Base-by-base conservation (phyloP, 2,113 vertebrate genomes). In the Heteronetta atricapilla region DNA sequence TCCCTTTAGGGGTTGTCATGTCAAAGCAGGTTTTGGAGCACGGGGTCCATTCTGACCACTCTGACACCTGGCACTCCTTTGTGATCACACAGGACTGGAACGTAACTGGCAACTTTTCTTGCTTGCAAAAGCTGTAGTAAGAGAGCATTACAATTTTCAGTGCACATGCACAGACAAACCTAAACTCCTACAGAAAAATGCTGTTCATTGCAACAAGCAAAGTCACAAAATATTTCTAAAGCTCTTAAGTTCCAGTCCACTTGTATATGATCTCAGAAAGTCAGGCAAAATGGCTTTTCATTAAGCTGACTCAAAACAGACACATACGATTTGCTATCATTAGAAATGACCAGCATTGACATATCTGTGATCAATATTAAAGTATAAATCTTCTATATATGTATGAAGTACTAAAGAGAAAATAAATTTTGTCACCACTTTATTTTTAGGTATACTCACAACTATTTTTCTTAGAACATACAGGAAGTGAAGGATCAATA, bases 21-120 rank as follows among this genome's bases (percentile, higher is more conserved):
- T 99, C 98, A 8, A 94, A 77, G 91, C 99, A 99, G 7, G 97
- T 97, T 96, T 99, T 99, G 62, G 99, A 98, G 96, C 99, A 99
- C 10, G 98, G 93, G 13, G 98, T 97, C 99, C 99, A 99, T 38
- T 98, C 97, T 1, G 97, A 94, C 99, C 99, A 99, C 63, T 99
- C 98, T 1, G 98, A 98, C 77, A 99, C 91, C 90, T 98, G 98
- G 93, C 99, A 99, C 88, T 98, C 99, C 90, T 98, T 99, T 16
- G 97, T 97, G 33, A 99, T 98, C 88, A 99, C 98, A 59, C 99
- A 99, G 80, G 99, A 98, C 97, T 99, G 99, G 97, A 99, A 98
- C 0, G 98, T 99, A 90, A 98, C 95, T 17, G 99, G 99, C 68
- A 99, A 89, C 77, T 98, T 99, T 79, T 99, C 98, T 89, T 98